Base-by-base conservation (phyloP, 1,140 invertebrate genomes). In the Drosophila oshimai region DNA sequence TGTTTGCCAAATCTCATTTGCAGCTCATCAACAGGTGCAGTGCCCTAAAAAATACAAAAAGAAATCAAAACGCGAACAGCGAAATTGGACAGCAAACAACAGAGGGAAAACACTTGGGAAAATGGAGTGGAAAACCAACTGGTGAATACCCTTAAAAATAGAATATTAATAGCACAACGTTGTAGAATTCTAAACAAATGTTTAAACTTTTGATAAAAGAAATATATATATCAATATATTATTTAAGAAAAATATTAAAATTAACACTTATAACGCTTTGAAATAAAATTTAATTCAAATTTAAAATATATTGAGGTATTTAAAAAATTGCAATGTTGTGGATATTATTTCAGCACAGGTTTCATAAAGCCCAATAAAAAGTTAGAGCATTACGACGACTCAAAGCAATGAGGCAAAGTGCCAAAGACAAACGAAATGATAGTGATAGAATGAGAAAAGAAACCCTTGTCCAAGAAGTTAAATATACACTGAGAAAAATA, bases 1-100 rank as follows among this genome's bases (percentile, higher is more conserved):
- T 49, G 61, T 49, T 65, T 49, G 61, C 22, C 50, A 36, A 34
- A 54, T 68, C 64, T 80, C 75, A 70, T 78, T 73, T 74, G 49
- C 64, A 79, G 76, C 75, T 57, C 76, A 64, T 80, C 70, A 80
- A 83, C 78, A 84, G 79, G 78, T 84, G 74, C 62, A 61, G 31
- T 18, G 13, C 1, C 28, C 13, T 9, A 6, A 9, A 17, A 26
- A 4, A 22, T 0, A 50, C 9, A 39, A 15, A 44, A 22, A 37
- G 13, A 10, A 17, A 20, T 5, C 36, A 34, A 22, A 46, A 29
- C 20, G 29, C 55, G 64, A 75, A 71, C 74, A 65, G 45, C 42
- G 54, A 75, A 80, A 81, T 79, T 79, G 62, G 45, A 55, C 41
- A 41, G 51, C 67, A 81, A 75, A 64, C 73, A 76, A 71, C 20